These are phyloP conservation scores for Mamestra brassicae DNA, from an alignment of 2,888 invertebrate genomes.

Conservation along the genomic window DNA sequence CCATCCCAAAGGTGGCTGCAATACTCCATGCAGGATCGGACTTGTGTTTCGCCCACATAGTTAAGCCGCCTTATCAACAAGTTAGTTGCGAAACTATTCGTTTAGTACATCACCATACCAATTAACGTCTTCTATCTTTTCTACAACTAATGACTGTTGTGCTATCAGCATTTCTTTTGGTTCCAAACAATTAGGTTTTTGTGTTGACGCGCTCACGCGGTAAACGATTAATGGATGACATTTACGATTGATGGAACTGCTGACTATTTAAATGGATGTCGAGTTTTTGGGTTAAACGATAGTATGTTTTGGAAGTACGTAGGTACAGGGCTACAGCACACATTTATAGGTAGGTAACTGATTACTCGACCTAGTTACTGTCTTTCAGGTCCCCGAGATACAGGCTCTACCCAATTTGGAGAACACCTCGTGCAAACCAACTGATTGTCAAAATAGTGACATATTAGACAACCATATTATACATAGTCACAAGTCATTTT, in stretches of 20 bases:
- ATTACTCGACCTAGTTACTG: slow-evolving; percentile 15
- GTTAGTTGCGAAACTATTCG: slow-evolving; percentile 51
- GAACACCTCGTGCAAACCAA: too few species aligned
- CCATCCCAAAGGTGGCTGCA: too few species aligned
- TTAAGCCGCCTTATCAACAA: slow-evolving; percentile 11
- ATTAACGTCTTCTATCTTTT: slow-evolving; percentile 51
- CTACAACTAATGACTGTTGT: slow-evolving; percentile 50
- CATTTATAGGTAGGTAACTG: neutral
- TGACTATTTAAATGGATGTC: slow-evolving; percentile 49
- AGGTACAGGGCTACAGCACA: neutral
- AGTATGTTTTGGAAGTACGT: slow-evolving; percentile 5
- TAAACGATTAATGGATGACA: slow-evolving; percentile 60
- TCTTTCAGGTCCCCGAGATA: too few species aligned
- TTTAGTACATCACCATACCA: slow-evolving; percentile 45
- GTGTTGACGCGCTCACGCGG: slow-evolving; percentile 32
- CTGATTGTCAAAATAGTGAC: too few species aligned
- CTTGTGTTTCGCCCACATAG: neutral
- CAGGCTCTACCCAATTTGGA: too few species aligned
- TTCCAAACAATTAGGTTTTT: slow-evolving; percentile 63
- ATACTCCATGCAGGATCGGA: too few species aligned
- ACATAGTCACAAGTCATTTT: too few species aligned
- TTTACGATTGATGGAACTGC: slow-evolving; percentile 50
- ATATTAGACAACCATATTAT: too few species aligned
- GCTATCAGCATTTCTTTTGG: slow-evolving; percentile 55
- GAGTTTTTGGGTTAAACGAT: slow-evolving; percentile 32